Evolutionary conservation across 2,888 invertebrate genomes (phyloP).

Genomic region (Agrochola macilenta): DNA sequence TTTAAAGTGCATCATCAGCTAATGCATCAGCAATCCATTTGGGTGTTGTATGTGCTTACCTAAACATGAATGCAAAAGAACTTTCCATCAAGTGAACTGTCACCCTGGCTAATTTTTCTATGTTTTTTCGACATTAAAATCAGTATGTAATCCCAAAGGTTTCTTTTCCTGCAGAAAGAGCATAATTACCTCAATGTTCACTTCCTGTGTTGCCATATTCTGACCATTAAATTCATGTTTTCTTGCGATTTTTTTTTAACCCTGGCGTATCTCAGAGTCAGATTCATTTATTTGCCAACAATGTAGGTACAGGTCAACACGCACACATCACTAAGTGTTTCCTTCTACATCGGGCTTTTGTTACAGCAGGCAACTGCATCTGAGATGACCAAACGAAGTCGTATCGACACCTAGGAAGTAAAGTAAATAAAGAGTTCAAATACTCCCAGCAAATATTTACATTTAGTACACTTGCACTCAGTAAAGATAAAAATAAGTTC

Average conservation of each 20-base stretch:
- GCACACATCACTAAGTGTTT: too few species aligned
- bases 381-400: not conserved
- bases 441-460: constrained; percentile 26
- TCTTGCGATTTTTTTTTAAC: not conserved
- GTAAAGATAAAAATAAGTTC: constrained; percentile 48
- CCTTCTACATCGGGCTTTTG: not conserved
- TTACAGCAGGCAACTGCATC: not conserved
- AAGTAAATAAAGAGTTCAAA: constrained; percentile 28
- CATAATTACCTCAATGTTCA: not conserved
- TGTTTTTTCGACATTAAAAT: too few species aligned
- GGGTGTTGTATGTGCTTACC: too few species aligned
- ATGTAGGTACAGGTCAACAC: too few species aligned
- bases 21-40: not conserved
- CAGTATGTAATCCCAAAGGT: too few species aligned
- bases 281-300: too few species aligned
- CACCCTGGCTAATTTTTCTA: too few species aligned
- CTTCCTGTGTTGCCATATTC: not conserved
- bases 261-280: too few species aligned
- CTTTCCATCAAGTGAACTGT: not conserved
- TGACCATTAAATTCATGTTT: not conserved
- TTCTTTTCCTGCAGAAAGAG: too few species aligned
- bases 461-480: not conserved
- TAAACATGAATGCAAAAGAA: not conserved
- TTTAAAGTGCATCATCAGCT: not conserved
- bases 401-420: not conserved